Conservation (phyloP, 92 coral and sea anemone genomes). For the Umimayanthus chanpuru region DNA sequence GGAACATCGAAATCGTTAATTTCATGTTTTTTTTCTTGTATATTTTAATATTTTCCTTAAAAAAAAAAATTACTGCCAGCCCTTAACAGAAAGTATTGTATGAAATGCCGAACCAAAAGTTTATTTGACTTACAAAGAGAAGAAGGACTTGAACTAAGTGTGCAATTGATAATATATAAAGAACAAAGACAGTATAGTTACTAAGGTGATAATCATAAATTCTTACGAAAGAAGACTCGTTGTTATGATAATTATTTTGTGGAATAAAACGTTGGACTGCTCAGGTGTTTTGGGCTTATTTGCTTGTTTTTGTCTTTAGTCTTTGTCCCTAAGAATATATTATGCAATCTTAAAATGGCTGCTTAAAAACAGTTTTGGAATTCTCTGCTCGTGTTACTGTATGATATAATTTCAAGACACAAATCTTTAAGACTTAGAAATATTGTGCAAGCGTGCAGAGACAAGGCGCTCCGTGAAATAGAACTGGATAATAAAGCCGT, state of each 20-base stretch:
- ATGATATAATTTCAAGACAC: not conserved
- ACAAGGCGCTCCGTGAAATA: not conserved
- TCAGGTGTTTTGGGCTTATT: not conserved
- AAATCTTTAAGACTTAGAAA: not conserved
- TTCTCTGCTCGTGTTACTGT: not conserved
- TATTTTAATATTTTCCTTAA: too few species aligned
- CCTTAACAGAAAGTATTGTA: too few species aligned
- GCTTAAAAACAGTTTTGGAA: not conserved
- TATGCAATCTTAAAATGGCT: not conserved
- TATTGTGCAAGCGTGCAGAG: not conserved
- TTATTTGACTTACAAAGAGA: too few species aligned
- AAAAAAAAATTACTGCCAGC: too few species aligned
- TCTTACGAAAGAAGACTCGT: not conserved
- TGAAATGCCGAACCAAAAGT: too few species aligned
- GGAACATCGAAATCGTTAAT: not conserved
- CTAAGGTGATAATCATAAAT: not conserved
- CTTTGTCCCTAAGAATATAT: not conserved
- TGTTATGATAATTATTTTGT: conserved; percentile 6
- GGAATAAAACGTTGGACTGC: not conserved
- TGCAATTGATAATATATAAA: too few species aligned
- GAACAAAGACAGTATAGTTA: too few species aligned
- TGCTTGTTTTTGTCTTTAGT: not conserved
- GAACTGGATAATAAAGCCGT: not conserved
- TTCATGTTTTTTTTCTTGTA: not conserved
- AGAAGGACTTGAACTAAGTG: too few species aligned